Percentiles rank a stretch among this genome's conserved stretches.
phyloP scores from a whole-genome alignment of 1,140 invertebrate species.

The Saccostrea echinata region DNA sequence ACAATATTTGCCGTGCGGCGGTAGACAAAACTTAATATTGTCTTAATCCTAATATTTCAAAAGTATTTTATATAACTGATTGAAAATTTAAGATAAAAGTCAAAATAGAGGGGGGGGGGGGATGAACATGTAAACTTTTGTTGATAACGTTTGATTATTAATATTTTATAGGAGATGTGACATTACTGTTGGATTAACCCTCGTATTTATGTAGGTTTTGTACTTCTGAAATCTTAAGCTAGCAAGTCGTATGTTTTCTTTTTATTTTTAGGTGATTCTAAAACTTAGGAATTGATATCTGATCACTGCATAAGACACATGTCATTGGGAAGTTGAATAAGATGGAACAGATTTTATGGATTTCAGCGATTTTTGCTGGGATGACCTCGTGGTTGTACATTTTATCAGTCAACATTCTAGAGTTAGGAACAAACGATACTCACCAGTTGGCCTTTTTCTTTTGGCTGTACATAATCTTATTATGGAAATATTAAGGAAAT shows the following conservation, averaged over 20 bases:
- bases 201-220: not conserved
- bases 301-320: not conserved
- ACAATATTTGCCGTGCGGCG: no score
- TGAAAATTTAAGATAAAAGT: no score
- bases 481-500: no score
- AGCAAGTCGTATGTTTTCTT: not conserved
- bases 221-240: not conserved
- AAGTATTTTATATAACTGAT: no score
- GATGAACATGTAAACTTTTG: no score
- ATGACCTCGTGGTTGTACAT: conserved; percentile 67
- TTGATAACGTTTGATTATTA: no score
- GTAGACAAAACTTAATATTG: no score
- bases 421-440: conserved; percentile 55
- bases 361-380: conserved; percentile 69
- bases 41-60: no score
- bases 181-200: no score
- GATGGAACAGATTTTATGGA: conserved; percentile 73
- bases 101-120: no score
- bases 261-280: not conserved
- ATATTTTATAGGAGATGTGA: no score
- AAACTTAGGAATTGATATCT: not conserved
- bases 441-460: conserved; percentile 4
- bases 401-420: conserved; percentile 70
- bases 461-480: not conserved
- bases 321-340: not conserved